These are phyloP conservation scores for Ladona fulva DNA, from an alignment of 1,140 invertebrate species.

Conservation along the genomic window DNA sequence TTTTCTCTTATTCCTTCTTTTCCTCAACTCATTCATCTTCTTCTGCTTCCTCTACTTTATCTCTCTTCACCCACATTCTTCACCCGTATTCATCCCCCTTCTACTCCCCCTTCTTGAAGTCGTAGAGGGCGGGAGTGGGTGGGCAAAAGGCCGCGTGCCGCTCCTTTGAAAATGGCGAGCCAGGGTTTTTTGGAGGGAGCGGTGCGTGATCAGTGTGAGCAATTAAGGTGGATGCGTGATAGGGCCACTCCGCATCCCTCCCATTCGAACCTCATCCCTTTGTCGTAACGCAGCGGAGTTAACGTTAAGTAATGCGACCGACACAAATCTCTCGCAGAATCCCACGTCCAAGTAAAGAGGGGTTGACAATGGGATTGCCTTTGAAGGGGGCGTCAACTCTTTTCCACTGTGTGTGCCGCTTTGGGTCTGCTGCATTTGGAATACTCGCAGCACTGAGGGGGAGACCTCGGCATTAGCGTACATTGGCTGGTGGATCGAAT, in stretches of 20 bases:
- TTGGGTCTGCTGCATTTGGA: too few relatives aligned
- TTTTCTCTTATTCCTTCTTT: too few relatives aligned
- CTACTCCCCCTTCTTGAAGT: background rate
- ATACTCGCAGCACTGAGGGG: too few relatives aligned
- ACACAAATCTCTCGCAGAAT: background rate
- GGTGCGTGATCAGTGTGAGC: background rate
- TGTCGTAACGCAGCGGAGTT: background rate
- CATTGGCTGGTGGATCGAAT: too few relatives aligned
- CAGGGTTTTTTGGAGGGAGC: background rate
- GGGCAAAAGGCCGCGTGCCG: background rate
- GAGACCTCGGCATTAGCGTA: too few relatives aligned
- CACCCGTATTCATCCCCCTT: background rate
- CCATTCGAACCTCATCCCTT: background rate
- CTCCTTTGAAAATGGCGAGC: background rate
- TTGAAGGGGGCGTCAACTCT: background rate
- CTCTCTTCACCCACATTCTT: background rate
- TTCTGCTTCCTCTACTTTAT: too few relatives aligned
- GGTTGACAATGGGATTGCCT: background rate
- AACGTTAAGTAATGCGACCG: background rate
- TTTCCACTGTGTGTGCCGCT: too few relatives aligned
- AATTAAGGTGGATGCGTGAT: conserved; percentile 5
- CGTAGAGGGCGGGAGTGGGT: background rate
- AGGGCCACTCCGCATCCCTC: background rate
- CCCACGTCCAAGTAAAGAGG: background rate
- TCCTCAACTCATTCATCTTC: too few relatives aligned